Conservation (phyloP, 2,888 invertebrate genomes). For the Laothoe populi region DNA sequence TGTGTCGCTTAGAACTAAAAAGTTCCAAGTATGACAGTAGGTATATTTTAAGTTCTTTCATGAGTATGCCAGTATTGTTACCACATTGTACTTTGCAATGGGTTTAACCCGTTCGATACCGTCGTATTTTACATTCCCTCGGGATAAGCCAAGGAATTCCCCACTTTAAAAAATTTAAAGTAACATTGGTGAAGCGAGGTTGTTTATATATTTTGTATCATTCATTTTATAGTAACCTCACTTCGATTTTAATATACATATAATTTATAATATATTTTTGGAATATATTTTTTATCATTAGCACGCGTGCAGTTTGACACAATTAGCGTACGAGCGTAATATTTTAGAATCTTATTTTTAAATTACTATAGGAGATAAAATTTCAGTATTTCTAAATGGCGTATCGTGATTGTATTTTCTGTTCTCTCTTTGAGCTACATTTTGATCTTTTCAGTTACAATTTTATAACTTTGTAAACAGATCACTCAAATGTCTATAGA, state of each 20-base stretch:
- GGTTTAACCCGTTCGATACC: too few species aligned
- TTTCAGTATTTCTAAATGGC: conserved; percentile 63
- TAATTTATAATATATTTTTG: conserved; percentile 49
- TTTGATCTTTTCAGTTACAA: not conserved
- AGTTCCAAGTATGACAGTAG: not conserved
- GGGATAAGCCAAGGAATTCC: not conserved
- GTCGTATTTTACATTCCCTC: not conserved
- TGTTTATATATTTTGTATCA: not conserved
- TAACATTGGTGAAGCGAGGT: not conserved
- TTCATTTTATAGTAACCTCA: not conserved
- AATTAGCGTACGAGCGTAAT: conserved; percentile 73
- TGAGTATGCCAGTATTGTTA: too few species aligned
- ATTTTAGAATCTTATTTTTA: conserved; percentile 60
- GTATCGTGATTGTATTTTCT: conserved; percentile 65
- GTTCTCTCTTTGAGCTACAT: conserved; percentile 65
- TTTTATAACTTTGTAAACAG: not conserved
- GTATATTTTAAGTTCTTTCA: not conserved
- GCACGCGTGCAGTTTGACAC: conserved; percentile 81
- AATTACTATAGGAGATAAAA: conserved; percentile 72
- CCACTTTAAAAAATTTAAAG: not conserved
- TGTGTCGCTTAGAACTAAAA: not conserved
- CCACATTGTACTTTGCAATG: too few species aligned
- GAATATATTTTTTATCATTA: conserved; percentile 54
- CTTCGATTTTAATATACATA: conserved; percentile 29
- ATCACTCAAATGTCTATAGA: conserved; percentile 28